Conservation (phyloP, 2,797 vertebrate species). For the Ciconia nigra region DNA sequence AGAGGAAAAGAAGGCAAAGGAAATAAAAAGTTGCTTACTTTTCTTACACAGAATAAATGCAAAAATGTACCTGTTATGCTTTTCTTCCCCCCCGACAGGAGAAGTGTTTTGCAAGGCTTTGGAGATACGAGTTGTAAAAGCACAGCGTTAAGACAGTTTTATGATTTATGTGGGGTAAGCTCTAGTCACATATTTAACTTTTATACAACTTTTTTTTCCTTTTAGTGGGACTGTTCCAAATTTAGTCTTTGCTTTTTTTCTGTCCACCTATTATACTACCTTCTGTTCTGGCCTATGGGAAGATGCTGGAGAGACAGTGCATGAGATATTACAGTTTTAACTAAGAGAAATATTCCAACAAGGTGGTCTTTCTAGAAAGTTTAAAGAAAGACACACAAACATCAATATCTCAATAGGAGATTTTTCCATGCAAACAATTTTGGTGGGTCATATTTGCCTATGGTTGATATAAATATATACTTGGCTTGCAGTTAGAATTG, state of each 20-base stretch:
- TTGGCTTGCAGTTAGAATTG: not conserved
- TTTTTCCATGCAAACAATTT: not conserved
- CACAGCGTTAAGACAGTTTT: not conserved
- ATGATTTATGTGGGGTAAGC: not conserved
- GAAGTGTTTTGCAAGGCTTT: not conserved
- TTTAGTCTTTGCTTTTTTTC: not conserved
- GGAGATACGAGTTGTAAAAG: not conserved
- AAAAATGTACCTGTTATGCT: not conserved
- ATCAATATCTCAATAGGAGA: not conserved
- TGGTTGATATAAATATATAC: not conserved
- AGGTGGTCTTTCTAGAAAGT: not conserved
- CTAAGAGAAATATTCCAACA: not conserved
- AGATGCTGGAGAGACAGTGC: not conserved
- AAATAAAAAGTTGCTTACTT: not conserved
- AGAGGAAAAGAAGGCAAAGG: not conserved
- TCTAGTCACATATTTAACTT: not conserved
- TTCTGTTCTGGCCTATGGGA: not conserved
- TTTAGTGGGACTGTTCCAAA: not conserved
- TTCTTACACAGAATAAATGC: not conserved
- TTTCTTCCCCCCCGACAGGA: not conserved
- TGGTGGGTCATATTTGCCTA: not conserved
- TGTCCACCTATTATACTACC: not conserved
- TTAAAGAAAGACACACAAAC: not conserved
- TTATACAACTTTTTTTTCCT: not conserved
- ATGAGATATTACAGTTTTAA: not conserved